Base-by-base conservation (phyloP, 2,888 invertebrate genomes). In the Pseudococcus longispinus region DNA sequence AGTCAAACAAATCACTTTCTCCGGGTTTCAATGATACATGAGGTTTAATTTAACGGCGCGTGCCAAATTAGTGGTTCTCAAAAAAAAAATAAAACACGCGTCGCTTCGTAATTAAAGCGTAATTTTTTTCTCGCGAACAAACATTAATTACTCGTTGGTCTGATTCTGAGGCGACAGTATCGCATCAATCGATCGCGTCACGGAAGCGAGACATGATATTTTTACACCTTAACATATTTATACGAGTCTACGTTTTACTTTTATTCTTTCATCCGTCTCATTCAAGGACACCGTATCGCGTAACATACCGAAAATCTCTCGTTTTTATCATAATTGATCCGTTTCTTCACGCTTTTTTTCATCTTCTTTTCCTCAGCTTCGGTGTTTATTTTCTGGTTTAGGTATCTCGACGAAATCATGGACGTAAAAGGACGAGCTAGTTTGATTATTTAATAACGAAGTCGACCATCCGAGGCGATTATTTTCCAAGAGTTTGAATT, bases 1-100 rank as follows among this genome's bases (percentile, higher is more conserved):
- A 74, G 32, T 74, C 74, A 74, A 74, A 74, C 74, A 74, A 74
- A 74, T 74, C 74, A 74, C 74, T 74, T 74, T 74, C 74, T 74
- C 74, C 37, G 37, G 32, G 37, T 74, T 32, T 74, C 74, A 32
- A 74, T 74, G 74, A 74, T 74, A 74, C 74, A 37, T 37, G 29
- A 74, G 74, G n/a, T 74, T 74, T 74, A 74, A n/a, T 51, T 51
- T 51, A 51, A 51, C 74, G 26, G 74, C 74, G 74, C 74, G 74
- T 74, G 74, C 74, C 74, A 74, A 74, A 74, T 74, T 65, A 65
- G 65, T 65, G 65, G 65, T 65, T 65, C 65, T 65, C 26, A 65
- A 65, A 65, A 65, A 8, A 3, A 15, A n/a, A 60, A 55, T n/a
- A 46, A 46, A 15, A 37, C 37, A 46, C 46, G 15, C 60, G 60